Percentiles rank a stretch among this genome's conserved stretches.
Conservation (phyloP, 1,140 invertebrate genomes). For the Drosophila albomicans region DNA sequence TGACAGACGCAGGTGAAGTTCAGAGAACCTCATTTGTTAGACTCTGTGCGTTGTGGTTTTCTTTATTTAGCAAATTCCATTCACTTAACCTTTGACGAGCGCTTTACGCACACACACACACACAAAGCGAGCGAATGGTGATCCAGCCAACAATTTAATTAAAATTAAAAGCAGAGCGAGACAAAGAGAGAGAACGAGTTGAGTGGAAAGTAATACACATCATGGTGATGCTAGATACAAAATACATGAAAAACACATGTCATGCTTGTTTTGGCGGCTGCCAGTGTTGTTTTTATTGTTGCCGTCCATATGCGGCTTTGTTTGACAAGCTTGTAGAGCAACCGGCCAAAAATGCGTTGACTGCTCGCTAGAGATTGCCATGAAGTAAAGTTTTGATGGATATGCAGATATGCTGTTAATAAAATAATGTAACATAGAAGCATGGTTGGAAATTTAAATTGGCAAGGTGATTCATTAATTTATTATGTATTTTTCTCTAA, state of each 20-base stretch:
- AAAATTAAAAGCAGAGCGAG: slow-evolving; percentile 33
- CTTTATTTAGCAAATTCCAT: slow-evolving; percentile 34
- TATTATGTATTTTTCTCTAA: too few species aligned
- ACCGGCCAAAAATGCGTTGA: slow-evolving; percentile 16
- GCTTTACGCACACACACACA: slow-evolving; percentile 18
- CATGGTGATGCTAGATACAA: slow-evolving; percentile 33
- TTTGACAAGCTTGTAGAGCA: slow-evolving; percentile 36
- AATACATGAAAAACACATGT: slow-evolving; percentile 40
- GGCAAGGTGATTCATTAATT: neutral
- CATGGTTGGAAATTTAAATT: neutral
- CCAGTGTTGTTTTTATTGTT: slow-evolving; percentile 14
- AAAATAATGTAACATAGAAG: neutral
- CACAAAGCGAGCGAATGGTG: slow-evolving; percentile 14
- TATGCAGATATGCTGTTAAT: neutral
- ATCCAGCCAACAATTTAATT: slow-evolving; percentile 54
- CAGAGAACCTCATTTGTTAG: slow-evolving; percentile 20
- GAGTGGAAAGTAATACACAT: slow-evolving; percentile 24
- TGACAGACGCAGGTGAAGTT: slow-evolving; percentile 38
- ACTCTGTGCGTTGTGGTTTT: slow-evolving; percentile 13
- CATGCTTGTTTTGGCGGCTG: slow-evolving; percentile 2
- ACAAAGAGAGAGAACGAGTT: slow-evolving; percentile 5
- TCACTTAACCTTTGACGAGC: slow-evolving; percentile 37
- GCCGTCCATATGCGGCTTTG: slow-evolving; percentile 20
- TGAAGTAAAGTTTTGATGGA: neutral
- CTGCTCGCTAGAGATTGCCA: neutral